These are phyloP conservation scores for Synanthedon andrenaeformis DNA, from an alignment of 2,888 invertebrate genomes.

Conservation along the genomic window DNA sequence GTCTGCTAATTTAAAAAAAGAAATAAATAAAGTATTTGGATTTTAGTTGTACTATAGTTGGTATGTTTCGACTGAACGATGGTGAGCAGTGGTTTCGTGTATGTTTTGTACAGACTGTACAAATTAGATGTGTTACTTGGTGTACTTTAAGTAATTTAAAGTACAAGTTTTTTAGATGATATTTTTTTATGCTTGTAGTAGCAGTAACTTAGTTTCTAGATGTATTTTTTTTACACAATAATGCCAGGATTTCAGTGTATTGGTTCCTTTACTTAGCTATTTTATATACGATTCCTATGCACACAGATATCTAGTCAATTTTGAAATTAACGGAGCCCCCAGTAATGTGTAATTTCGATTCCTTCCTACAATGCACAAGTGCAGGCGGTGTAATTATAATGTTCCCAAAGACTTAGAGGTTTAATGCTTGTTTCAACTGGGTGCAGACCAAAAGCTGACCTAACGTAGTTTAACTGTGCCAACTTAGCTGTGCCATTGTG, in stretches of 20 bases:
- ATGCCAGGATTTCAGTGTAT: constrained; percentile 62
- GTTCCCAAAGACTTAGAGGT: constrained; percentile 1
- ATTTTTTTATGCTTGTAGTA: constrained; percentile 46
- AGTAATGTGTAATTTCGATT: constrained; percentile 27
- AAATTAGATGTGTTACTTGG: constrained; percentile 50
- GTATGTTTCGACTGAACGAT: constrained; percentile 45
- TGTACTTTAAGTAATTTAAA: constrained; percentile 58
- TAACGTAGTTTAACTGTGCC: too few relatives aligned
- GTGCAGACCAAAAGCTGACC: too few relatives aligned
- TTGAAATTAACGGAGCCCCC: constrained; percentile 62
- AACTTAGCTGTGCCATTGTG: too few relatives aligned
- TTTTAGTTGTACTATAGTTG: constrained; percentile 5
- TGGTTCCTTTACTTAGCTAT: constrained; percentile 67
- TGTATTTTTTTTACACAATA: constrained; percentile 45
- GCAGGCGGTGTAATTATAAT: constrained; percentile 43
- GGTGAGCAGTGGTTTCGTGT: constrained; percentile 33
- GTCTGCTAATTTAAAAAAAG: constrained; percentile 25
- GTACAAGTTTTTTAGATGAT: constrained; percentile 52
- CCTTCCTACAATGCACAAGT: constrained; percentile 28
- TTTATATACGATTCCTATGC: constrained; percentile 65
- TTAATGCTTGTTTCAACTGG: too few relatives aligned
- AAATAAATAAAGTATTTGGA: constrained; percentile 24
- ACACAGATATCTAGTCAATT: constrained; percentile 70
- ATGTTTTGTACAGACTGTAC: constrained; percentile 62
- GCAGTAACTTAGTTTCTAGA: constrained; percentile 52